phyloP scores from a whole-genome alignment of 37 sponge, comb jelly and placozoan genomes.

The Aplysina aerophoba region DNA sequence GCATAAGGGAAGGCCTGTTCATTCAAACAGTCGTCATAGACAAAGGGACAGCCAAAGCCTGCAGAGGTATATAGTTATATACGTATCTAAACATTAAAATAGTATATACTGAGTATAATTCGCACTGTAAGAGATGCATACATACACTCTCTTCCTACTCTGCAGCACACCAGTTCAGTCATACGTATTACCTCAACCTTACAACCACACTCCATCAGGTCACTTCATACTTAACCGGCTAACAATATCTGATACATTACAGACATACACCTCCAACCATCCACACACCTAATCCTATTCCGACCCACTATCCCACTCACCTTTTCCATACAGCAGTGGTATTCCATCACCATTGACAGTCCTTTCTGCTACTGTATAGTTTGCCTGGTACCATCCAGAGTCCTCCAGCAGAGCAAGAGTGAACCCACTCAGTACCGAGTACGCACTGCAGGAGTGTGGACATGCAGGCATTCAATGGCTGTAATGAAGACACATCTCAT shows the following conservation, averaged over 20 bases:
- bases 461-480: not conserved
- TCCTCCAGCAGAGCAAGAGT: constrained; percentile 48
- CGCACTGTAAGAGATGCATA: not conserved
- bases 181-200: not conserved
- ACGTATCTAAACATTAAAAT: too few relatives aligned
- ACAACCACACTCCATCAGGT: not conserved
- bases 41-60: constrained; percentile 48
- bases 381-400: constrained; percentile 64
- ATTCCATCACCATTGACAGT: constrained; percentile 1
- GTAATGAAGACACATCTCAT: too few relatives aligned
- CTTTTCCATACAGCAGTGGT: constrained; percentile 32
- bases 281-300: not conserved
- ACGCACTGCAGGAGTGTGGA: constrained; percentile 9
- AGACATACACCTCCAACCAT: not conserved
- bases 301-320: not conserved
- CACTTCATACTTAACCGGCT: too few relatives aligned
- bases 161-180: not conserved
- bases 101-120: constrained; percentile 30
- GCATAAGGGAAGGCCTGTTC: constrained; percentile 24
- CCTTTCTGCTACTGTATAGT: constrained; percentile 38
- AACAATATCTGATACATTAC: not conserved
- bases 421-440: constrained; percentile 41
- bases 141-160: not conserved
- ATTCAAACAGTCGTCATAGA: constrained; percentile 26
- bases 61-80: not conserved